Evolutionary conservation across 2,797 vertebrate species (phyloP), one percentile per base, ranked within the genome.

Genomic region (Hoplostethus atlanticus): DNA sequence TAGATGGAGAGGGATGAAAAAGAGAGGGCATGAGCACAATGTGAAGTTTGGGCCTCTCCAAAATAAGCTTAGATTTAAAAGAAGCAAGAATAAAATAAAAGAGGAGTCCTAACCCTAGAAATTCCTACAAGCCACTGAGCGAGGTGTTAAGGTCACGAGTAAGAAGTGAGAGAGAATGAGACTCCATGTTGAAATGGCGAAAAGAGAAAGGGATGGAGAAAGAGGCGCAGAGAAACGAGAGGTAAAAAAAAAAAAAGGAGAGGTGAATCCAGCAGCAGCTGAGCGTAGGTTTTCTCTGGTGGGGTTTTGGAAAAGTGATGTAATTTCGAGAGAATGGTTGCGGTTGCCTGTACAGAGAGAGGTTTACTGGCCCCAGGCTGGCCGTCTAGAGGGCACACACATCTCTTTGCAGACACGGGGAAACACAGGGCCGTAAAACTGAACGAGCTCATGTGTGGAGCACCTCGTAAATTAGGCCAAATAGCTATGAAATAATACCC

Each of bases 381-480:
- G 79, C 80, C 73, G 79, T 92, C 85, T 81, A 85, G 74, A 91
- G 89, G 91, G 85, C 84, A 85, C 84, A 80, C 89, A 86, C 76
- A 89, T 85, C 77, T 79, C 79, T 85, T 30, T 73, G 80, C 85
- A 89, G 83, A 90, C 87, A 89, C 61, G 47, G 87, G 87, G 85
- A 91, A 92, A 87, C 68, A 78, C 83, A 83, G 50, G 59, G 68
- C 75, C 64, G 64, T 92, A 91, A 93, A 92, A 89, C 59, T 28
- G 10, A 92, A 87, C 84, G 25, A 89, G 77, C 85, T 92, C 81
- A 84, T 88, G 74, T 88, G 88, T 86, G 81, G 86, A 75, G 82
- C 86, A 87, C 81, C 89, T 93, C 78, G 81, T 93, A 92, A 93
- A 93, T 91, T 83, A 92, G 68, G 61, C 80, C 79, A 87, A 92